Evolutionary conservation across 2,888 invertebrate species (phyloP), one percentile per base, ranked within the genome.

Genomic region (Linyphia triangularis): DNA sequence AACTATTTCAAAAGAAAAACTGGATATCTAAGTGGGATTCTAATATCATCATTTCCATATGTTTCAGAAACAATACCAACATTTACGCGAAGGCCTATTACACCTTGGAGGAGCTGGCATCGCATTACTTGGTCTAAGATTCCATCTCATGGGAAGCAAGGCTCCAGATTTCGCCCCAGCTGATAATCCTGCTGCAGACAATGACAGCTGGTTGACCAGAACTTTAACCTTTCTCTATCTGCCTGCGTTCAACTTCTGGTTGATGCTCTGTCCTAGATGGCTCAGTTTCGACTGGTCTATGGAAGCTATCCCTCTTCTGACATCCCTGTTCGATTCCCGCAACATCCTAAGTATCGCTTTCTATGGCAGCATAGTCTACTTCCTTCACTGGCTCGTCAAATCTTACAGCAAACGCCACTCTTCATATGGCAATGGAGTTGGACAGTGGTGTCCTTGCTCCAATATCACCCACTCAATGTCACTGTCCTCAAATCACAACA

Each of bases 271-370:
- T 93, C 99, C 99, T 6, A 95, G 95, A 91, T 95, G 96, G 91
- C 94, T 99, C 82, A 98, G 98, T 93, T 99, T 98, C 93, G 99
- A 99, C 93, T 99, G 99, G 99, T 98, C 98, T 30, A 99, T 99
- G 99, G 98, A 98, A 91, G 96, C 99, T 0, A 95, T 99, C 91
- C 97, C 98, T 9, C 95, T 97, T 89, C 95, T 99, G 91, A 95
- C 95, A 70, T 95, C 95, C 33, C 91, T 97, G 22, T 94, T 95
- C 91, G 99, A 99, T 93, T 94, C 94, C 5, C 94, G 99, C 90
- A 97, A 97, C 93, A 92, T 96, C 83, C 94, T 95, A 90, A 95
- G 97, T 3, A 92, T 96, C 5, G 43, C 37, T n/a, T 90, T 90
- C 65, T 90, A 88, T 37, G 84, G 75, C 1, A 57, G 79, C n/a